Evolutionary conservation across 2,113 vertebrate genomes (phyloP).

Genomic region (Crotalus horridus): DNA sequence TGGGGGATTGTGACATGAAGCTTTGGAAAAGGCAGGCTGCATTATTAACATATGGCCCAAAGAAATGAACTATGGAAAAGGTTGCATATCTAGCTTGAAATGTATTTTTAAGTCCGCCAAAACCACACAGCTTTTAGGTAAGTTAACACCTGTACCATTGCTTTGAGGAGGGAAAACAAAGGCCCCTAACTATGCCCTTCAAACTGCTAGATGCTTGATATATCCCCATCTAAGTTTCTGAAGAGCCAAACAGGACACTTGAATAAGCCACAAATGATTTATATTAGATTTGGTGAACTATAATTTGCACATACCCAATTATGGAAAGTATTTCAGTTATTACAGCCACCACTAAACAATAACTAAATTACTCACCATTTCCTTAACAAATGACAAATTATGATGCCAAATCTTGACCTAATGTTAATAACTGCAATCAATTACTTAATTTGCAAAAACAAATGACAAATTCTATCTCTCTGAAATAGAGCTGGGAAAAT

Average conservation of each 20-base stretch:
- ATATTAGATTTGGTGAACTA: background rate
- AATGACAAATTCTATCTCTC: too few species aligned
- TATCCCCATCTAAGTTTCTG: background rate
- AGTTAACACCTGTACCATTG: background rate
- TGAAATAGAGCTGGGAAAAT: background rate
- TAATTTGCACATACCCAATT: background rate
- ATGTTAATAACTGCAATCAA: background rate
- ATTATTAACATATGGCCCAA: background rate
- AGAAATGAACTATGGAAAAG: background rate
- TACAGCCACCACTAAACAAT: background rate
- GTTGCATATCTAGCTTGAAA: background rate
- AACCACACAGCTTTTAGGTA: background rate
- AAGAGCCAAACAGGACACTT: background rate
- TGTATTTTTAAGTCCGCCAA: background rate
- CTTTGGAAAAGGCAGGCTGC: background rate
- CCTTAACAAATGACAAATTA: background rate
- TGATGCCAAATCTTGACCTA: background rate
- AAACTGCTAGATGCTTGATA: background rate
- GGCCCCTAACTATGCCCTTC: background rate
- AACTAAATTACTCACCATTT: background rate
- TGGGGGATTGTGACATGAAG: background rate
- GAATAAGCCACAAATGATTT: background rate
- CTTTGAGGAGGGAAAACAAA: background rate
- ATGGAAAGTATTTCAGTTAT: background rate
- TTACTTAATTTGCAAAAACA: background rate